Base-by-base conservation (phyloP, 2,888 invertebrate species). In the Eulithis prunata region DNA sequence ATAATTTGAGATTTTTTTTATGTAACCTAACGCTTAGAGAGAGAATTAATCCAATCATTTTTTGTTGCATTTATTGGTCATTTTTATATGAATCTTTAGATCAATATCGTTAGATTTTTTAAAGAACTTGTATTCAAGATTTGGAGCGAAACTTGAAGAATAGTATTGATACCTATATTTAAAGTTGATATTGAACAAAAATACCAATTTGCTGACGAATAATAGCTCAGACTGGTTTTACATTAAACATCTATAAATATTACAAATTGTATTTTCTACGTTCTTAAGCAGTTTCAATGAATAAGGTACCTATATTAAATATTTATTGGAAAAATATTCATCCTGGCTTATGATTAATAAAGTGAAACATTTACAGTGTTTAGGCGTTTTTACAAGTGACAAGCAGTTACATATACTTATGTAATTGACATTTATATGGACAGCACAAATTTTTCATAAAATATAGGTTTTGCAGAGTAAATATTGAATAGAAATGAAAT, bases 1-100 rank as follows among this genome's bases (percentile, higher is more conserved):
- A 83, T 87, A 89, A 89, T 91, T 91, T 91, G 91, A 91, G 92
- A 92, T 93, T 93, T 90, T 88, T 84, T 82, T 81, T 76, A 81
- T 85, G 83, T 88, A 89, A 86, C 86, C 86, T 90, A 89, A 87
- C 78, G 86, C 87, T 87, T 90, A 89, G 88, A 92, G 89, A 93
- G 91, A 93, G 90, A 91, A 84, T 88, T 83, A 86, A 85, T 87
- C 84, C 88, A 88, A 90, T 89, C 85, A 83, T 78, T 85, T 76
- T 82, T 84, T 81, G 51, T 41, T 80, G 78, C 61, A 53, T 78
- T 67, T 73, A 86, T 91, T 91, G 91, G 90, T 91, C 91, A 82
- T 82, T 78, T 71, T 83, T 77, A 68, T 75, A 75, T 69, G 70
- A 73, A 75, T 32, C 6, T 2, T 32, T 32, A 32, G 32, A 32